Base-by-base conservation (phyloP, 2,113 vertebrate species). In the Sus scrofa region DNA sequence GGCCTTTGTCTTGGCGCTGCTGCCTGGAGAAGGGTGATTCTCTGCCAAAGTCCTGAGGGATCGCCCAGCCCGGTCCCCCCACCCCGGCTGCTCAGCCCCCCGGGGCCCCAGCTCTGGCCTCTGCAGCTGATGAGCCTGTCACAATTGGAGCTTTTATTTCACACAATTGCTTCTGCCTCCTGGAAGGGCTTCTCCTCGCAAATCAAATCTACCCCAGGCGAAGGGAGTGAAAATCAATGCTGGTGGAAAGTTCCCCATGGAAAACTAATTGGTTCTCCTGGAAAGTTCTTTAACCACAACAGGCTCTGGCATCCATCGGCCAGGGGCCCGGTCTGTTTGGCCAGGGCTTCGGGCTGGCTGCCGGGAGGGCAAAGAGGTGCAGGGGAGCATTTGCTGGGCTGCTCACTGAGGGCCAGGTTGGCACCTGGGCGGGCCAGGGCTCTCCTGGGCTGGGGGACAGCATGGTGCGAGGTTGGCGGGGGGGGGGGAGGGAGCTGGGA, bases 191-290 rank as follows among this genome's bases (percentile, higher is more conserved):
- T 52, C 87, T 88, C 92, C 91, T 89, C 65, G 27, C 95, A 96
- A 92, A 97, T 97, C 97, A 86, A 89, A 95, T 92, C 88, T 50
- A 82, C 82, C 71, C 93, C 77, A 62, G 84, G 86, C 0, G 0
- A 82, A 74, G 54, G 78, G 87, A 89, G 77, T 50, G 79, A 44
- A 92, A 92, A 94, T 95, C 93, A 67, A 82, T 95, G 78, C 87
- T 9, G 27, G 86, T 94, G 60, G 90, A 94, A 82, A 83, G 94
- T 39, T 60, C 74, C 84, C 91, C 15, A 6, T 0, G 27, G 91
- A 93, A 96, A 96, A 79, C 89, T 24, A 84, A 86, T 87, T 78
- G 60, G 39, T 84, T 92, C 84, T 91, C 65, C 88, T 96, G 95
- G 93, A 89, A 87, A 89, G 62, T 95, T 94, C 95, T 89, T 87